A percentile compares a stretch with the other conserved stretches of the same genome.
Evolutionary conservation across 2,113 vertebrate genomes (phyloP).

Genomic region (Pavo muticus): DNA sequence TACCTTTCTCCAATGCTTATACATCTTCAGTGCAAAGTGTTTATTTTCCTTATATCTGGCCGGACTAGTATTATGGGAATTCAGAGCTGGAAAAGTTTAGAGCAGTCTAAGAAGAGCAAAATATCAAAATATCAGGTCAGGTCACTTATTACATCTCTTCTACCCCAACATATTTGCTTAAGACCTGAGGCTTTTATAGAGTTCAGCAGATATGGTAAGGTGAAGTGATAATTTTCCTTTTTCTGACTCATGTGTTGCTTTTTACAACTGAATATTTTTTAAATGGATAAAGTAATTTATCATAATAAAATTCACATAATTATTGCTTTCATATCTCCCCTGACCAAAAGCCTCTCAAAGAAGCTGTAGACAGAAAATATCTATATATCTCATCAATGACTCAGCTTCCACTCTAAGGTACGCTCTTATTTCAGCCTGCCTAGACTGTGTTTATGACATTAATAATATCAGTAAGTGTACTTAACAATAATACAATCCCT

Average conservation of each 20-base stretch:
- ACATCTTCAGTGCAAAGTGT: rapidly evolving
- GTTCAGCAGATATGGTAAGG: rapidly evolving
- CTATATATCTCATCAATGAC: not conserved
- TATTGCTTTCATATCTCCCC: not conserved
- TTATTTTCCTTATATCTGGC: not conserved
- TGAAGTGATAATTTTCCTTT: not conserved
- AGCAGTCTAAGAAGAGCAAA: not conserved
- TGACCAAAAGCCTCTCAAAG: not conserved
- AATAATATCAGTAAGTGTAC: not conserved
- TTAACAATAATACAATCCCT: not conserved
- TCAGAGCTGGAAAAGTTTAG: not conserved
- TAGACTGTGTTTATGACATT: not conserved
- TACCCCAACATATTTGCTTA: not conserved
- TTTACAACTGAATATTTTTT: not conserved
- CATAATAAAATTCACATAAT: not conserved
- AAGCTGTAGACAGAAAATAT: not conserved
- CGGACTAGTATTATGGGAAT: not conserved
- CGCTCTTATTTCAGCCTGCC: not conserved
- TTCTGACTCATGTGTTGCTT: not conserved
- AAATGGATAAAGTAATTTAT: not conserved
- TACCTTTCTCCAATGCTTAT: not conserved
- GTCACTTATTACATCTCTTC: not conserved
- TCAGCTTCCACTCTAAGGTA: not conserved
- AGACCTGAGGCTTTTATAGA: not conserved
- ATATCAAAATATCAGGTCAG: not conserved